Conservation (phyloP, 2,113 vertebrate genomes). For the Myrmecophaga tridactyla region DNA sequence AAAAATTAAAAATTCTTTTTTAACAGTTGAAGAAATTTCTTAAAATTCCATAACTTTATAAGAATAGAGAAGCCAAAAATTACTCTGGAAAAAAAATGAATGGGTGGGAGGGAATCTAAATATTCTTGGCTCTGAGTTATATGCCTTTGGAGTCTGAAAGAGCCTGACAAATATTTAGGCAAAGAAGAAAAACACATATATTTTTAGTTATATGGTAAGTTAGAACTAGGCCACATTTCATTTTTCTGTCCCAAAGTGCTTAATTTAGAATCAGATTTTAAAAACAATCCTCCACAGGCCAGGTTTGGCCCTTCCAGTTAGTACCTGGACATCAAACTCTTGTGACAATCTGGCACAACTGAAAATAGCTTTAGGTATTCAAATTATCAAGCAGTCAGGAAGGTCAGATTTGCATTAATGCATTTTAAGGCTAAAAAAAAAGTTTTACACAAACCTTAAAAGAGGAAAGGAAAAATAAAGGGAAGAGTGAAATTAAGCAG, state of each 20-base stretch:
- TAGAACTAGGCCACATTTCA: slow-evolving; percentile 72
- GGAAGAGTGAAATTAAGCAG: neutral
- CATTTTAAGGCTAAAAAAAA: slow-evolving; percentile 13
- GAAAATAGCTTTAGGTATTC: slow-evolving; percentile 70
- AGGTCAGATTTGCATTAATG: slow-evolving; percentile 61
- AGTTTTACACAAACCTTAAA: slow-evolving; percentile 27
- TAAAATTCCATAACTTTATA: neutral
- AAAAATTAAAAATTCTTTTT: neutral
- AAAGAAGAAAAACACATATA: slow-evolving; percentile 56
- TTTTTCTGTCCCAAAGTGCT: slow-evolving; percentile 66
- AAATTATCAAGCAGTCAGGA: slow-evolving; percentile 39
- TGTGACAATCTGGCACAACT: slow-evolving; percentile 72
- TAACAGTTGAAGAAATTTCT: slow-evolving; percentile 29
- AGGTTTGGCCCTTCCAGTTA: slow-evolving; percentile 66
- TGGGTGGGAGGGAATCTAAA: neutral
- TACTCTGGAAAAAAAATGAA: slow-evolving; percentile 20
- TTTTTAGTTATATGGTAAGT: slow-evolving; percentile 54
- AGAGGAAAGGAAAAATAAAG: neutral
- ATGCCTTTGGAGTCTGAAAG: slow-evolving; percentile 40
- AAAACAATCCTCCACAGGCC: slow-evolving; percentile 72
- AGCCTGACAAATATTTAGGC: slow-evolving; percentile 60
- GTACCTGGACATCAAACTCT: slow-evolving; percentile 63
- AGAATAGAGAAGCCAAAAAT: slow-evolving; percentile 22
- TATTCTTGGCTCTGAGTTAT: neutral
- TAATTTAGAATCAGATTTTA: slow-evolving; percentile 72